These are phyloP conservation scores for Danaus melanippus DNA, from an alignment of 1,140 invertebrate species.

Conservation along the genomic window DNA sequence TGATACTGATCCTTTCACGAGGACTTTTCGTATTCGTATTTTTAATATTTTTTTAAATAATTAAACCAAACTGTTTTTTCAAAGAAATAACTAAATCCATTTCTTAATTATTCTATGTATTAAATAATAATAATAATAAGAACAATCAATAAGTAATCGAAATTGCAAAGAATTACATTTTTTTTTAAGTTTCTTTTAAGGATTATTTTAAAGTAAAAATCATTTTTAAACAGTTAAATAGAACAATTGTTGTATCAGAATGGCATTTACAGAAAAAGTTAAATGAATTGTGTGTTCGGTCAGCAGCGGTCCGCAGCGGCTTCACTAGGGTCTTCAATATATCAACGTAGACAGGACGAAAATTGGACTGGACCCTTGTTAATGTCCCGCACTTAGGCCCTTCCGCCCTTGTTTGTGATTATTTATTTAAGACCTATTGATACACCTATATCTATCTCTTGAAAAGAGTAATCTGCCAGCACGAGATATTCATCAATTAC, in stretches of 20 bases:
- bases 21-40: neutral
- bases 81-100: too few species aligned
- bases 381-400: conserved; percentile 64
- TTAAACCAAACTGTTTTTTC: neutral
- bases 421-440: conserved; percentile 68
- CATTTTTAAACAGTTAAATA: neutral
- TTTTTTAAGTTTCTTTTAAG: too few species aligned
- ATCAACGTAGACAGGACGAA: conserved; percentile 68
- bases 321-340: conserved; percentile 59
- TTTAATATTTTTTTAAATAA: neutral
- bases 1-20: too few species aligned
- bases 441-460: conserved; percentile 30
- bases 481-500: neutral
- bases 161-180: too few species aligned
- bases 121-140: too few species aligned
- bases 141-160: too few species aligned
- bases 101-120: too few species aligned
- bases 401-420: conserved; percentile 55
- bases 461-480: conserved; percentile 12
- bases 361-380: conserved; percentile 70
- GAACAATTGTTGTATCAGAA: conserved; percentile 15
- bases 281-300: conserved; percentile 52
- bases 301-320: conserved; percentile 30
- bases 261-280: conserved; percentile 44
- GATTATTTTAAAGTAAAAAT: too few species aligned